Evolutionary conservation across 2,888 invertebrate genomes (phyloP), one percentile per base, ranked within the genome.

Genomic region (Metopia argyrocephala): DNA sequence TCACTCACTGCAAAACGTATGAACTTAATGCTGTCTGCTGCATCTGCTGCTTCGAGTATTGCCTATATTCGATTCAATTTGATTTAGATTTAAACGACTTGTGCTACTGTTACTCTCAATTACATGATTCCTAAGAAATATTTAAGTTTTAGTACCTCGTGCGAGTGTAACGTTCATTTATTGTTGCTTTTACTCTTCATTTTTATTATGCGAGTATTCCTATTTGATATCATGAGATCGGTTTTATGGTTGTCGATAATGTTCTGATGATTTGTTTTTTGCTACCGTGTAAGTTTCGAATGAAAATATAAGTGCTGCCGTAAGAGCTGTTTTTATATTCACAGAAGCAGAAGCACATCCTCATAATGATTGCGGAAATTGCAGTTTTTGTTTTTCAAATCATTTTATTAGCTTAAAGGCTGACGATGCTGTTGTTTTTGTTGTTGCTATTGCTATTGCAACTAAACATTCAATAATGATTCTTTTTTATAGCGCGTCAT

Each of bases 361-460:
- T 62, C 45, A 2, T 38, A 76, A 76, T 73, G 38, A 73, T 76
- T 68, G 64, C 76, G 80, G 80, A 80, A 76, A 80, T 73, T 73
- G n/a, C n/a, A n/a, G n/a, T n/a, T n/a, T n/a, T n/a, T n/a, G 31
- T 57, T 68, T 71, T 76, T 18, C 76, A 71, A 76, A 54, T 50
- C 57, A 25, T 21, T n/a, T 18, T 21, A 52, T 52, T 7, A 7
- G 48, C 21, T 3, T 38, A 12, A 15, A 48, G 23, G 6, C n/a
- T 64, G 38, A 25, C 64, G 21, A 28, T 46, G 31, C 15, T 12
- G 38, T 52, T 23, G 15, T 52, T 31, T 25, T 4, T 52, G 9
- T 31, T 52, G 52, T 9, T 62, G 50, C 15, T 2, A 6, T 5
- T 54, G 15, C 15, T 38, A 38, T 73, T 48, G 46, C 56, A 38